A percentile compares a stretch with the other conserved stretches of the same genome.
Conservation (phyloP, 2,888 invertebrate species). For the Ormia ochracea region DNA sequence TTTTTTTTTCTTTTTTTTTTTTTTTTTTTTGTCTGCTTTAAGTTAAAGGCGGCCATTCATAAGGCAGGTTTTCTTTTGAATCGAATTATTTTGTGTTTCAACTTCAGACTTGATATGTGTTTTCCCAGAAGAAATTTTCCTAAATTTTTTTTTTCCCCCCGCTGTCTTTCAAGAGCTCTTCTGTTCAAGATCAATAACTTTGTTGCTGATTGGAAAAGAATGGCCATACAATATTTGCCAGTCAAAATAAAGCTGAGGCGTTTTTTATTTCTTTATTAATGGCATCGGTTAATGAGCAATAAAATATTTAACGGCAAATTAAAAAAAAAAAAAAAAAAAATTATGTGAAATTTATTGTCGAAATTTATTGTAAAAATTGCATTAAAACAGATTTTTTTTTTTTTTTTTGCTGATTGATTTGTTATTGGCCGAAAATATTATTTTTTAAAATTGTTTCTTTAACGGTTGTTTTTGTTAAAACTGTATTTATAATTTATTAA, state of each 20-base stretch:
- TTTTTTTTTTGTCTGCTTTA: no score
- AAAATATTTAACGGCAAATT: constrained; percentile 16
- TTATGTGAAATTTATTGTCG: constrained; percentile 9
- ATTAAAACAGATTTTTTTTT: neutral
- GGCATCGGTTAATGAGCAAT: neutral
- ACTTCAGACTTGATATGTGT: no score
- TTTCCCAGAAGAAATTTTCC: no score
- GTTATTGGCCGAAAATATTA: constrained; percentile 1
- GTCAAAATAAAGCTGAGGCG: neutral
- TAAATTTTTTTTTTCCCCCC: no score
- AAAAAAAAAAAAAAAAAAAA: no score
- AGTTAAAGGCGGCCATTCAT: neutral
- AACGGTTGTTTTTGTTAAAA: constrained; percentile 2
- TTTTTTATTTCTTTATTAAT: neutral
- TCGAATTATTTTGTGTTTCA: no score
- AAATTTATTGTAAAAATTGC: neutral
- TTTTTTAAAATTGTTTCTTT: neutral
- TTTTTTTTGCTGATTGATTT: constrained; percentile 33
- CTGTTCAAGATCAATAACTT: no score
- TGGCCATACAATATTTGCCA: neutral
- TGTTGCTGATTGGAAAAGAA: no score
- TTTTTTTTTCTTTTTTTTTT: no score
- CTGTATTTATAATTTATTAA: neutral
- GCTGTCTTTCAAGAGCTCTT: no score
- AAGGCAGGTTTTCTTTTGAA: neutral